Conservation (phyloP, 2,888 invertebrate species). For the Hylaea fasciaria region DNA sequence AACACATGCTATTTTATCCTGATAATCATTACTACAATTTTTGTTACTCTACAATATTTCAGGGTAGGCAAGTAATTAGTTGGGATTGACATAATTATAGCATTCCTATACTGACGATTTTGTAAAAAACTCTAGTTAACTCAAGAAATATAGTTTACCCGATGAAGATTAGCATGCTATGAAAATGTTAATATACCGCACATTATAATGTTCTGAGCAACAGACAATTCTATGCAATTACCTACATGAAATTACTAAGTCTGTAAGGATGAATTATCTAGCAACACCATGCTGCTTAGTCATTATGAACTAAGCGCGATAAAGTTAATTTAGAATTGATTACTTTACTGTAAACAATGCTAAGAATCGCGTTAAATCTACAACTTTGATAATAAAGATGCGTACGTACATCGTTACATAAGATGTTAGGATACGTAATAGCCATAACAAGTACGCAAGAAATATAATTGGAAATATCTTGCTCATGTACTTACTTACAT, state of each 20-base stretch:
- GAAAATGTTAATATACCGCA: neutral
- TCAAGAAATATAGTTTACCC: neutral
- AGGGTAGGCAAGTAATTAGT: too few species aligned
- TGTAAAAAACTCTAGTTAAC: neutral
- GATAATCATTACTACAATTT: too few species aligned
- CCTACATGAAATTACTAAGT: slow-evolving; percentile 20
- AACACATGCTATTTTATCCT: too few species aligned
- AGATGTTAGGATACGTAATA: neutral
- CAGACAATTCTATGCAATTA: slow-evolving; percentile 6
- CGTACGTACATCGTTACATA: neutral
- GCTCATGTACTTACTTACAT: neutral
- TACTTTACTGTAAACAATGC: slow-evolving; percentile 11
- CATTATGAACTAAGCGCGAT: slow-evolving; percentile 30
- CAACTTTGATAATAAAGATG: slow-evolving; percentile 1
- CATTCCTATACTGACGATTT: neutral
- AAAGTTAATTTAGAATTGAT: slow-evolving; percentile 9
- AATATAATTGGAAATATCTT: neutral
- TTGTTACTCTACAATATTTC: too few species aligned
- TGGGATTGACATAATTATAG: neutral
- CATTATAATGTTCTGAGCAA: slow-evolving; percentile 5
- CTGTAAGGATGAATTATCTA: slow-evolving; percentile 30
- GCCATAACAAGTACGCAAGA: neutral
- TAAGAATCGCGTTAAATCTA: neutral
- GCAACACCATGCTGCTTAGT: slow-evolving; percentile 36
- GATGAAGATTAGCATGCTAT: neutral